A percentile compares a stretch with the other conserved stretches of the same genome.
These are phyloP conservation scores for Whitmania pigra DNA, from an alignment of 1,140 invertebrate genomes.

Conservation along the genomic window DNA sequence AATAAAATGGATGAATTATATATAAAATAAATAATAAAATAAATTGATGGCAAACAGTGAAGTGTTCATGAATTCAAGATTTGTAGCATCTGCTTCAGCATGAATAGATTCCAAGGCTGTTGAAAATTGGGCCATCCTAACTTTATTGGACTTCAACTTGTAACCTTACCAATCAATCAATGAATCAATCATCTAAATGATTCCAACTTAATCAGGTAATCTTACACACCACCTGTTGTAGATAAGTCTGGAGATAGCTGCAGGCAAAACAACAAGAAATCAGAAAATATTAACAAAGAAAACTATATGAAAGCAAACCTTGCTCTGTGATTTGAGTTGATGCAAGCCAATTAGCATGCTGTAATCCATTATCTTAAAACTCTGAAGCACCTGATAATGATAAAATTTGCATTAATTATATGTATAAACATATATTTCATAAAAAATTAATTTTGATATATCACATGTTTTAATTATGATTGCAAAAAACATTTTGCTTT, in stretches of 20 bases:
- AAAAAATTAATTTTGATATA: too few relatives aligned
- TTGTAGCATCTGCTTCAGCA: constrained; percentile 43
- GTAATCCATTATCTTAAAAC: constrained; percentile 27
- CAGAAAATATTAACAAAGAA: background rate
- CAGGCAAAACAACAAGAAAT: constrained; percentile 1
- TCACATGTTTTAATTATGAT: too few relatives aligned
- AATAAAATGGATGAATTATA: too few relatives aligned
- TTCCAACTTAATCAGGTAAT: background rate
- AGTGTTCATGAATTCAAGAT: constrained; percentile 4
- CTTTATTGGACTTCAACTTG: too few relatives aligned
- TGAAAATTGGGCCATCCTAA: constrained; percentile 76
- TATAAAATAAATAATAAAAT: too few relatives aligned
- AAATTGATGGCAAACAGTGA: too few relatives aligned
- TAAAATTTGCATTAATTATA: background rate
- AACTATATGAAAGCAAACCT: constrained; percentile 17
- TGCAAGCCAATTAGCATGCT: constrained; percentile 26
- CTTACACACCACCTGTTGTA: background rate
- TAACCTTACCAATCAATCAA: too few relatives aligned
- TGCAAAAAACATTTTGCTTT: too few relatives aligned
- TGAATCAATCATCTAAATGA: constrained; percentile 19
- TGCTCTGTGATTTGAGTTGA: constrained; percentile 34
- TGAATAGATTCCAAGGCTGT: constrained; percentile 96
- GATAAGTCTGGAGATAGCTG: background rate
- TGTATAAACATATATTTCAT: too few relatives aligned
- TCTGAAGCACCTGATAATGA: constrained; percentile 22